These are phyloP conservation scores for Ictidomys tridecemlineatus DNA, from an alignment of 2,113 vertebrate genomes.

Conservation along the genomic window DNA sequence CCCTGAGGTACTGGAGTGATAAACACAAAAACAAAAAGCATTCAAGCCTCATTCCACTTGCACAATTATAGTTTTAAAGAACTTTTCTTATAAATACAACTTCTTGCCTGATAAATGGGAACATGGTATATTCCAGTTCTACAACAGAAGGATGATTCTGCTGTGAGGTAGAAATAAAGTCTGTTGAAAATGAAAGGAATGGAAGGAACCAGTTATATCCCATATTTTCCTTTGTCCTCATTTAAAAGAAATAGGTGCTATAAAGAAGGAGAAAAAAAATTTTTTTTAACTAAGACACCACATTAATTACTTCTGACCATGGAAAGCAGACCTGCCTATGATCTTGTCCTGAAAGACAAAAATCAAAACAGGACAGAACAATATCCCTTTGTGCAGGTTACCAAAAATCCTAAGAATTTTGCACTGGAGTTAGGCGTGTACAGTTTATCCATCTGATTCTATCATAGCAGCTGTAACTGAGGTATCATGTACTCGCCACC, in stretches of 20 bases:
- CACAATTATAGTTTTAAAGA: background rate
- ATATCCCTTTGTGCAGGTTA: background rate
- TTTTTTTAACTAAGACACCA: background rate
- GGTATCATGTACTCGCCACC: background rate
- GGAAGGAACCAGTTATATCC: background rate
- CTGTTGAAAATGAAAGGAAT: background rate
- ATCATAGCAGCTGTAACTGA: background rate
- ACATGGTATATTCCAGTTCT: background rate
- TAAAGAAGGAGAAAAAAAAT: background rate
- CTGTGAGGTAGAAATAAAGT: slow-evolving; percentile 14
- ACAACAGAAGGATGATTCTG: background rate
- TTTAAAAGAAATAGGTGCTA: slow-evolving; percentile 36
- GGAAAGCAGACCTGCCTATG: background rate
- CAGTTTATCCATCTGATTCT: background rate
- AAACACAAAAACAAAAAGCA: background rate
- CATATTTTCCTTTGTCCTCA: background rate
- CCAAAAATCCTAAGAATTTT: slow-evolving; percentile 11
- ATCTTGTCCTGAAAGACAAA: background rate
- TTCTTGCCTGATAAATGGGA: background rate
- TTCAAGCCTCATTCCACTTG: background rate
- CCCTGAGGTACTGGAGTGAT: background rate
- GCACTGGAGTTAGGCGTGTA: background rate
- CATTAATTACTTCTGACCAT: background rate
- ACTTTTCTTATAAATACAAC: too few relatives aligned
- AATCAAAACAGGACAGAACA: background rate